Evolutionary conservation across 2,888 invertebrate genomes (phyloP), one percentile per base, ranked within the genome.

Genomic region (Anodontia alba): DNA sequence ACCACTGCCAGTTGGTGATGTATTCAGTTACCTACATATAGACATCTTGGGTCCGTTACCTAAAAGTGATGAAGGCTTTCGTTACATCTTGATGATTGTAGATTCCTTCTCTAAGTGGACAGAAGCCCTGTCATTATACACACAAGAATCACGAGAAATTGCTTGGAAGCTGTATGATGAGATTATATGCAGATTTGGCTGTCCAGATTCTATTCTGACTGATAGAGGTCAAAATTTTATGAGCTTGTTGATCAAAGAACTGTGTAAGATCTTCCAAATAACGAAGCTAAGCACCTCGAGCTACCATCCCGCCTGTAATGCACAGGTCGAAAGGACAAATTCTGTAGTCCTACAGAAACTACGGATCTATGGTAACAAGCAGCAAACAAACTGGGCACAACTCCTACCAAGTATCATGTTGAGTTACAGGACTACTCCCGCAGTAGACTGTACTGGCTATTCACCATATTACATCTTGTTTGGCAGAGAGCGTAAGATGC

Each of bases 91-190:
- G 3, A 72, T 88, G 1, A 26, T 86, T 17, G 78, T 84, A 33
- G 85, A 84, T 68, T 54, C 77, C 0, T 76, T 80, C 33, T 77
- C 83, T 1, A 79, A 76, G 49, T 87, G 80, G 80, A 49, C 70
- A 71, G 86, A 88, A 67, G 86, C 83, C 33, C 78, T 86, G 26
- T 84, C 86, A 29, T 26, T 87, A 20, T 57, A 72, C 42, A 75
- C 78, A 31, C 66, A 70, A 66, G 81, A 86, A 73, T 74, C 81
- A 23, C 54, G 36, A 23, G 73, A 77, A 17, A 49, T 77, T 43
- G 76, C 86, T 20, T 66, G 62, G n/a, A 76, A 74, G 15, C 46
- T 83, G 5, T 86, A 79, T 33, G 70, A 75, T 29, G 83, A 81
- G 17, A 57, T 77, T 26, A 79, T 86, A 31, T 79, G 78, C 29